phyloP scores from a whole-genome alignment of 2,113 vertebrate species.

The Hippocampus mohnikei region DNA sequence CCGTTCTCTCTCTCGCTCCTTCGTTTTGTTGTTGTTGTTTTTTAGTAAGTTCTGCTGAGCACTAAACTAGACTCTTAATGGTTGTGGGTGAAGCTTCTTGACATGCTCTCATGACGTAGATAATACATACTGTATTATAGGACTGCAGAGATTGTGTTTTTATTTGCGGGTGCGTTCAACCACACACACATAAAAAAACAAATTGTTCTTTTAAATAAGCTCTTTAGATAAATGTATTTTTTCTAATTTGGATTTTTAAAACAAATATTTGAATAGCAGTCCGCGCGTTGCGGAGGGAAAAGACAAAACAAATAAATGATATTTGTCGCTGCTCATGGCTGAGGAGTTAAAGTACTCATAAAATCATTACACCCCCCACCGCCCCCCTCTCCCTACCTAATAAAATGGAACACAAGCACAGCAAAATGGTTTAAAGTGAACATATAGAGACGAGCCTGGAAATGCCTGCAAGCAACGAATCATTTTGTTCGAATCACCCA shows the following conservation, averaged over 20 bases:
- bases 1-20: constrained; percentile 4
- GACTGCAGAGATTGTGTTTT: not conserved
- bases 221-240: not conserved
- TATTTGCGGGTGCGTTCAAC: not conserved
- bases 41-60: not conserved
- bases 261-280: not conserved
- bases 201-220: not conserved
- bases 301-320: not conserved
- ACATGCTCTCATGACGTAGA: not conserved
- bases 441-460: not conserved
- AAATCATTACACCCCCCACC: not conserved
- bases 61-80: not conserved
- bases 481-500: not conserved
- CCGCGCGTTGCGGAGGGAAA: not conserved
- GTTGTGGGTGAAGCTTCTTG: not conserved
- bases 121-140: not conserved
- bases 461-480: not conserved
- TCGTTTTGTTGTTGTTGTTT: constrained; percentile 12
- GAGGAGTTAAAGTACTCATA: not conserved
- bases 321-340: not conserved
- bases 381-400: not conserved
- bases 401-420: not conserved
- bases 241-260: not conserved
- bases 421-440: not conserved
- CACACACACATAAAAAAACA: not conserved